Evolutionary conservation across 2,888 invertebrate species (phyloP).

Genomic region (Amaurobius ferox): DNA sequence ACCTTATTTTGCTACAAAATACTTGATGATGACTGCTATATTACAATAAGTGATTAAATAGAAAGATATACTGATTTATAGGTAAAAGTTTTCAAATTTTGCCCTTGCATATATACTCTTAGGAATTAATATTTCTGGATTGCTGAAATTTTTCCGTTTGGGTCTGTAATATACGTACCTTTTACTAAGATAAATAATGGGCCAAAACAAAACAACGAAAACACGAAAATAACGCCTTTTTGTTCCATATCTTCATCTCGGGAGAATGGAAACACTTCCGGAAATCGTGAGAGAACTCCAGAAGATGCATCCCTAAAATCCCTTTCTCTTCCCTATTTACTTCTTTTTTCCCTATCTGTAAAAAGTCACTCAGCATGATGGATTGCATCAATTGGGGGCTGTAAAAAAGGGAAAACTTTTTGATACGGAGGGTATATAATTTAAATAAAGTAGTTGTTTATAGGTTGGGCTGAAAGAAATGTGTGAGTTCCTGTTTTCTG

Average conservation of each 20-base stretch:
- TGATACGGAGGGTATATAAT: neutral
- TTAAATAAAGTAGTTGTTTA: neutral
- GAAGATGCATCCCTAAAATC: neutral
- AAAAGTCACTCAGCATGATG: neutral
- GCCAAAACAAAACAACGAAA: too few relatives aligned
- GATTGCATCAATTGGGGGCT: neutral
- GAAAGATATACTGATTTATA: too few relatives aligned
- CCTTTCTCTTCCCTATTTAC: neutral
- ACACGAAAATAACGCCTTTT: too few relatives aligned
- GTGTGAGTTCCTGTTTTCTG: neutral
- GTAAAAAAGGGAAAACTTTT: neutral
- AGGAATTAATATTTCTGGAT: too few relatives aligned
- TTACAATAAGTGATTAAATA: too few relatives aligned
- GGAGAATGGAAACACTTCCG: conserved; percentile 53
- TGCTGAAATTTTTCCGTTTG: too few relatives aligned
- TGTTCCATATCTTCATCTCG: neutral
- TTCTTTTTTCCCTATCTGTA: neutral
- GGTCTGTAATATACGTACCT: too few relatives aligned
- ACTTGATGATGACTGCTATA: too few relatives aligned
- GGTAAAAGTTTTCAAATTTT: too few relatives aligned
- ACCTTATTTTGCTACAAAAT: too few relatives aligned
- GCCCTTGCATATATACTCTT: too few relatives aligned
- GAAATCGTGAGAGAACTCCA: conserved; percentile 23
- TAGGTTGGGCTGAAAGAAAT: neutral
- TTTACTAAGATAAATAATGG: too few relatives aligned